Evolutionary conservation across 1,140 invertebrate genomes (phyloP).

Genomic region (Harlomillsia oculata): DNA sequence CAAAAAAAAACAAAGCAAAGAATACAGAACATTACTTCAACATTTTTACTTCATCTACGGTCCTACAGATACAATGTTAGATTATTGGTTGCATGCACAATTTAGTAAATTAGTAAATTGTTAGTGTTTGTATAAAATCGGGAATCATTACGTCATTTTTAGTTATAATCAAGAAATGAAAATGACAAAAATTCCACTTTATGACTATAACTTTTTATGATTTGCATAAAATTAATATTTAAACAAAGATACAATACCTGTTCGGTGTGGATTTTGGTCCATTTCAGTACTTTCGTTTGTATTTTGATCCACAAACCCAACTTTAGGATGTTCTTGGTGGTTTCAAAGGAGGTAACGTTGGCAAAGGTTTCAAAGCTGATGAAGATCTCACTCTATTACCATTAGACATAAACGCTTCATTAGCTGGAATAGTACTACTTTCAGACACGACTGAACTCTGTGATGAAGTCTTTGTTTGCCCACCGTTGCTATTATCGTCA

Average conservation of each 20-base stretch:
- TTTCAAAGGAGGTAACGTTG: slow-evolving; percentile 21
- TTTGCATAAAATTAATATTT: neutral
- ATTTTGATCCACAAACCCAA: slow-evolving; percentile 16
- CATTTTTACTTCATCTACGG: neutral
- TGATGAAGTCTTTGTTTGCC: neutral
- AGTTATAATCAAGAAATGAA: neutral
- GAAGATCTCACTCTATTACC: neutral
- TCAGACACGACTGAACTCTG: slow-evolving; percentile 13
- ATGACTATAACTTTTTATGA: neutral
- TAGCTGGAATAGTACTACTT: slow-evolving; percentile 21
- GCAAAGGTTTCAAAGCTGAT: neutral
- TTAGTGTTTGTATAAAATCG: neutral
- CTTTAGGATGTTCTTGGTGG: slow-evolving; percentile 17
- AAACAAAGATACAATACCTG: slow-evolving; percentile 2
- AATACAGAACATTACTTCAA: neutral
- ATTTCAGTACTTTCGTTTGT: slow-evolving; percentile 13
- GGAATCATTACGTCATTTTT: neutral
- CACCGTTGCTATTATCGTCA: slow-evolving; percentile 2
- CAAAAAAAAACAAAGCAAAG: neutral
- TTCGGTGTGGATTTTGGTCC: slow-evolving; percentile 7
- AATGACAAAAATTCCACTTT: neutral
- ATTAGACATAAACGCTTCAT: slow-evolving; percentile 19
- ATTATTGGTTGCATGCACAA: neutral
- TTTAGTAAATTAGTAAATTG: neutral
- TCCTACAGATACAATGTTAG: neutral